Conservation (phyloP, 92 coral and sea anemone species). For the Pocillopora meandrina region DNA sequence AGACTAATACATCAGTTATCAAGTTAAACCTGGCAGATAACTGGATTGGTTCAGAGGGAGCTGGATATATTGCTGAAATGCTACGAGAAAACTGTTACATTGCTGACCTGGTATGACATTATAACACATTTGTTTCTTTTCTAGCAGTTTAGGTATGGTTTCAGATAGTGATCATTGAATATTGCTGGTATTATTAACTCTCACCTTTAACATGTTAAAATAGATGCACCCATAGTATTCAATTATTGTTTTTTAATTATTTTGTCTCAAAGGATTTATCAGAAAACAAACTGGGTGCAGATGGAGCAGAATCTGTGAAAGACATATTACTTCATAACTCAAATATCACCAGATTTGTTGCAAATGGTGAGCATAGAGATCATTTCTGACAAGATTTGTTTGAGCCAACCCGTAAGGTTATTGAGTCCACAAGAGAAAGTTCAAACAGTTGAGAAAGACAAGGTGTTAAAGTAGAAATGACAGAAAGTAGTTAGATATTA, state of each 20-base stretch:
- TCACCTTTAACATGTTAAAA: too few relatives aligned
- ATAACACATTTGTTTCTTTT: too few relatives aligned
- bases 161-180: not conserved
- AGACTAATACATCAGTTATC: constrained; percentile 93
- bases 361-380: constrained; percentile 66
- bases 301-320: constrained; percentile 82
- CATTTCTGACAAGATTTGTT: not conserved
- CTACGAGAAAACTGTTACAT: constrained; percentile 97
- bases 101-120: constrained; percentile 79
- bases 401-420: not conserved
- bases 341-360: constrained; percentile 78
- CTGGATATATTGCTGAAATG: constrained; percentile 94
- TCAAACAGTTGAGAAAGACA: too few relatives aligned
- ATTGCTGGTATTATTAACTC: not conserved
- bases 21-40: constrained; percentile 90
- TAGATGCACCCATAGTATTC: not conserved
- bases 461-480: too few relatives aligned
- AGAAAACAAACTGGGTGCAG: constrained; percentile 86
- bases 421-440: not conserved
- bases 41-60: constrained; percentile 95
- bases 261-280: constrained; percentile 77
- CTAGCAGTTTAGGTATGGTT: too few relatives aligned
- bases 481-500: too few relatives aligned
- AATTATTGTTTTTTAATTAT: not conserved
- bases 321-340: constrained; percentile 88